Evolutionary conservation across 2,888 invertebrate species (phyloP), one percentile per base, ranked within the genome.

Genomic region (Candidula unifasciata): DNA sequence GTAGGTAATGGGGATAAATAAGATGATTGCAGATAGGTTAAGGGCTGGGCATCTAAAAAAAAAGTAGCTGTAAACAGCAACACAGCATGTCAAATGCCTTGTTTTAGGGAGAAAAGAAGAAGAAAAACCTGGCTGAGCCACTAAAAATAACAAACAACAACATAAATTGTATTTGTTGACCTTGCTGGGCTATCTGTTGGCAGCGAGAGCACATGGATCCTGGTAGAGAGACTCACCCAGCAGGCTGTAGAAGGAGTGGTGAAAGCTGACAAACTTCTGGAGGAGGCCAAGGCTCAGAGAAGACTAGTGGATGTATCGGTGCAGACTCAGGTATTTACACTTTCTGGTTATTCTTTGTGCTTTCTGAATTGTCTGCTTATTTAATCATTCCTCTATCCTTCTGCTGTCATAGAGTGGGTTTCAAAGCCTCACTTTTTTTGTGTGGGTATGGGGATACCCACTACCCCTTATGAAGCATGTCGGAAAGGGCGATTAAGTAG

Each of bases 151-250:
- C 10, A 18, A 60, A 60, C 24, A 60, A 16, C 24, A 0, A 60
- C 0, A 16, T 24, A 21, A 60, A 60, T 5, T 24, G 21, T 18
- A 60, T 24, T 44, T 44, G 44, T 44, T 44, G 44, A 44, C 6
- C 21, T 21, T n/a, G 21, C 21, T 60, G n/a, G 10, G 10, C 13
- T n/a, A 5, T 54, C 30, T 30, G 18, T 54, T 54, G 87, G 24
- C 87, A 92, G 92, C 82, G 92, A 92, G 82, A 87, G 88, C 33
- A 89, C 88, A 27, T 92, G 92, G 92, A 88, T 88, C 18, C 80
- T 89, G n/a, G 85, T 91, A 54, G 92, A 92, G 83, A 88, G 88
- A 54, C 82, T 89, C 18, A 88, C 89, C 68, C 89, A 89, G 74
- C 88, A 91, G 83, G 89, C 89, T 10, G 87, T 90, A 33, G 87